Percentiles rank a stretch among this genome's conserved stretches.
Conservation (phyloP, 2,888 invertebrate genomes). For the Automeris io region DNA sequence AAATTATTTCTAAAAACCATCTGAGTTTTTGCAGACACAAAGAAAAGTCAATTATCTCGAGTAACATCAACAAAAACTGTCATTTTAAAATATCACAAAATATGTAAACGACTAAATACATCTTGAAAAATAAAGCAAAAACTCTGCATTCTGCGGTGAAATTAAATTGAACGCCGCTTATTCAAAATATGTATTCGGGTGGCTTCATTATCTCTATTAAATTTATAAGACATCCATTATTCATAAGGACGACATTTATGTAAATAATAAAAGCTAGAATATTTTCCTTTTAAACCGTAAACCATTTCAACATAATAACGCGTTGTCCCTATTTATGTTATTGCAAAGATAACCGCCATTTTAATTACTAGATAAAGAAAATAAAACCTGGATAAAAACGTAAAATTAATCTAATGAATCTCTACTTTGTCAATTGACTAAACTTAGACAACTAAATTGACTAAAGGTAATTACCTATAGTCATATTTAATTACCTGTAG, state of each 20-base stretch:
- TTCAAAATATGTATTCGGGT: constrained; percentile 12
- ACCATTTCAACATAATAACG: constrained; percentile 25
- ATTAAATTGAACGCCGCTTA: constrained; percentile 6
- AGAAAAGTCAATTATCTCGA: background rate
- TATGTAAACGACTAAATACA: background rate
- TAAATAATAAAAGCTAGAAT: constrained; percentile 32
- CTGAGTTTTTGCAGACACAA: background rate
- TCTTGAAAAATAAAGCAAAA: background rate
- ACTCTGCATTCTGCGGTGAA: background rate
- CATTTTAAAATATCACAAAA: too few species aligned
- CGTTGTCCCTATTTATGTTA: constrained; percentile 21
- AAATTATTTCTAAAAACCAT: too few species aligned
- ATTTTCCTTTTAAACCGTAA: constrained; percentile 18
- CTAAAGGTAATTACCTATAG: too few species aligned
- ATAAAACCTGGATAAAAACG: too few species aligned
- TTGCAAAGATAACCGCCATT: constrained; percentile 31
- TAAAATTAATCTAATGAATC: too few species aligned
- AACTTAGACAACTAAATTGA: too few species aligned
- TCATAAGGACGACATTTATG: constrained; percentile 32
- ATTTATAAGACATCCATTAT: constrained; percentile 19
- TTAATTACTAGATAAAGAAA: constrained; percentile 40
- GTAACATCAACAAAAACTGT: background rate
- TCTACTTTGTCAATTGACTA: too few species aligned
- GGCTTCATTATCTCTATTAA: constrained; percentile 15
- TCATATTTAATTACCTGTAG: too few species aligned